Conservation (phyloP, 2,888 invertebrate species). For the Lagria hirta region DNA sequence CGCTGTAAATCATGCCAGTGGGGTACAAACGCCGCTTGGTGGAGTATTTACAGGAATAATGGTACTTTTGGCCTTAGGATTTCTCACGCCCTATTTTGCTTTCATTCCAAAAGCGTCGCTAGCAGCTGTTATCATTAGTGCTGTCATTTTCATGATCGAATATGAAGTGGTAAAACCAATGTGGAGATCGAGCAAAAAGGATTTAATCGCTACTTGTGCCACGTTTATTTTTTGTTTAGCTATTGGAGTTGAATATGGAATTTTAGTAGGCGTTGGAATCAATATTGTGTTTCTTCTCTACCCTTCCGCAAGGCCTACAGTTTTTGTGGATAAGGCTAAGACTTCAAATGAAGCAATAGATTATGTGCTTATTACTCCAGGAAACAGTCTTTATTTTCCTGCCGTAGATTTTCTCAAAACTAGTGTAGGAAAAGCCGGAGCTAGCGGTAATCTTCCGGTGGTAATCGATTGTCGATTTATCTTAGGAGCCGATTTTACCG, state of each 20-base stretch:
- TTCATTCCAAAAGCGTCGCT: slow-evolving; percentile 87
- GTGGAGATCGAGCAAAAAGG: slow-evolving; percentile 81
- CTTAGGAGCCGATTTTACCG: slow-evolving; percentile 82
- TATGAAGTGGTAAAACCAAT: slow-evolving; percentile 84
- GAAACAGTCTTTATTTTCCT: slow-evolving; percentile 79
- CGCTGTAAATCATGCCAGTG: slow-evolving; percentile 94
- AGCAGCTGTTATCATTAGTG: slow-evolving; percentile 91
- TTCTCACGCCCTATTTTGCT: slow-evolving; percentile 87
- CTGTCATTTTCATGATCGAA: slow-evolving; percentile 94
- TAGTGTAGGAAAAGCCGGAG: slow-evolving; percentile 74
- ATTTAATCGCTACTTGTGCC: slow-evolving; percentile 77
- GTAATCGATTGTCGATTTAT: slow-evolving; percentile 81
- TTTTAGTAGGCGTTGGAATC: slow-evolving; percentile 77
- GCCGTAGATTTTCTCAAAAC: slow-evolving; percentile 81
- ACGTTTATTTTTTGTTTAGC: slow-evolving; percentile 81
- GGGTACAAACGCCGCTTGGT: slow-evolving; percentile 85
- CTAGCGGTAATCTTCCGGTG: slow-evolving; percentile 68
- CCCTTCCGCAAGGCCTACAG: slow-evolving; percentile 77
- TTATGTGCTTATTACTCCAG: slow-evolving; percentile 76
- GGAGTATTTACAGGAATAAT: slow-evolving; percentile 78
- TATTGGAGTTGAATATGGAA: slow-evolving; percentile 85
- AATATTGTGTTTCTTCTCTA: slow-evolving; percentile 78
- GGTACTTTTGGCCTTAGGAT: slow-evolving; percentile 79
- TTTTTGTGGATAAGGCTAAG: slow-evolving; percentile 70
- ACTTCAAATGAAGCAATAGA: slow-evolving; percentile 58